These are phyloP conservation scores for Caerostris extrusa DNA, from an alignment of 1,140 invertebrate species.

Conservation along the genomic window DNA sequence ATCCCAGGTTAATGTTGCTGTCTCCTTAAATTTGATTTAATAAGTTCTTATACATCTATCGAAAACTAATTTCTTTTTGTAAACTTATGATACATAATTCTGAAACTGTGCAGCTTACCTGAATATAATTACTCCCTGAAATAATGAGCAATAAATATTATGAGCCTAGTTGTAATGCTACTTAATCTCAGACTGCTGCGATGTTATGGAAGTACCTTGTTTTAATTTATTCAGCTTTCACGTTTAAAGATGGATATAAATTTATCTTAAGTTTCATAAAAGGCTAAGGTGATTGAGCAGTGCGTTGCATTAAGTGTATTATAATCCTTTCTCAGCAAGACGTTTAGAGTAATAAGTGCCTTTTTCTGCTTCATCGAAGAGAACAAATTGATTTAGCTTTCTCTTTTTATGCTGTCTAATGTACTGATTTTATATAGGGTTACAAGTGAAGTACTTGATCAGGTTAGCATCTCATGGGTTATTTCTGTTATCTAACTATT, in stretches of 20 bases:
- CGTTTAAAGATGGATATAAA: not conserved
- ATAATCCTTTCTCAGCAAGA: not conserved
- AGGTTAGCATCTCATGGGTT: no score
- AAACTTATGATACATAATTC: not conserved
- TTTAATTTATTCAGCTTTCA: not conserved
- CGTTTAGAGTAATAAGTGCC: not conserved
- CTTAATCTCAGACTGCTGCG: slow-evolving; percentile 4
- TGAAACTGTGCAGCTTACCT: not conserved
- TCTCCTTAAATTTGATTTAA: not conserved
- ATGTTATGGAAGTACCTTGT: not conserved
- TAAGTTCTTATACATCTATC: not conserved
- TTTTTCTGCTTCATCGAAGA: not conserved
- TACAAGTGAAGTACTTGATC: no score
- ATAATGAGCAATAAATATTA: slow-evolving; percentile 18
- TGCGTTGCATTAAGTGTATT: not conserved
- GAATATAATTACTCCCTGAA: not conserved
- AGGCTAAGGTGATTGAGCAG: not conserved
- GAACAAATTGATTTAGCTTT: not conserved
- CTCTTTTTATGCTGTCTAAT: not conserved
- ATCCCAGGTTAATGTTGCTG: not conserved
- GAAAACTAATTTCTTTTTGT: not conserved
- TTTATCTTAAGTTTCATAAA: slow-evolving; percentile 12
- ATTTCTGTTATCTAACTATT: no score
- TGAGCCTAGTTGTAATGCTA: not conserved
- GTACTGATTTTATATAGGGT: no score